Evolutionary conservation across 2,888 invertebrate genomes (phyloP).

Genomic region (Hydriomena furcata): DNA sequence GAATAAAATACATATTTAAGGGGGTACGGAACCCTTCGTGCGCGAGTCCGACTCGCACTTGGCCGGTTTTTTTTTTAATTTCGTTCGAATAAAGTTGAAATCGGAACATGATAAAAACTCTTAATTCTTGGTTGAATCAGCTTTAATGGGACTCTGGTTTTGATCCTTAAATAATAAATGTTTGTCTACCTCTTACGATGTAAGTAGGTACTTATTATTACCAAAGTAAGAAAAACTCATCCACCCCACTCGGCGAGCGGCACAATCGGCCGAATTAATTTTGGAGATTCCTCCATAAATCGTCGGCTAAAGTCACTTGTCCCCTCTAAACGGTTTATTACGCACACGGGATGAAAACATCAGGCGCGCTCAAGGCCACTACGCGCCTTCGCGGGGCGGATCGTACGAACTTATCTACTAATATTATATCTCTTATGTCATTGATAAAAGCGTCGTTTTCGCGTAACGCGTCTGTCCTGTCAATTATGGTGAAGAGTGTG

Average conservation of each 20-base stretch:
- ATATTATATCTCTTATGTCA: constrained; percentile 73
- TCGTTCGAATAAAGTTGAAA: no score
- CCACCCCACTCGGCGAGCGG: constrained; percentile 33
- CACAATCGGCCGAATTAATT: constrained; percentile 75
- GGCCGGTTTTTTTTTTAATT: no score
- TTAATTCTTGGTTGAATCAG: no score
- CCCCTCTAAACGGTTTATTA: constrained; percentile 80
- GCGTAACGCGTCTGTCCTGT: constrained; percentile 61
- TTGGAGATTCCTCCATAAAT: constrained; percentile 76
- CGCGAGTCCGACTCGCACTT: no score
- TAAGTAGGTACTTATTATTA: no score
- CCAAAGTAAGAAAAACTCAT: constrained; percentile 7
- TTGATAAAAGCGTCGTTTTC: constrained; percentile 79
- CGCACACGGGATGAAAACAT: constrained; percentile 80
- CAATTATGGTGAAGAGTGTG: constrained; percentile 63
- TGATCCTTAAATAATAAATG: no score
- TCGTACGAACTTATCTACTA: constrained; percentile 36
- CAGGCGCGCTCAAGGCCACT: constrained; percentile 75
- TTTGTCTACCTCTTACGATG: no score
- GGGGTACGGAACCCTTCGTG: no score
- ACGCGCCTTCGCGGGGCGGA: constrained; percentile 51
- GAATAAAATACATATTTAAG: no score
- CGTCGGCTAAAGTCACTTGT: constrained; percentile 75
- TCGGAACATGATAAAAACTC: no score
- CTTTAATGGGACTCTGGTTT: no score